These are phyloP conservation scores for Chloroceryle amazona DNA, from an alignment of 2,797 vertebrate genomes.

Conservation along the genomic window DNA sequence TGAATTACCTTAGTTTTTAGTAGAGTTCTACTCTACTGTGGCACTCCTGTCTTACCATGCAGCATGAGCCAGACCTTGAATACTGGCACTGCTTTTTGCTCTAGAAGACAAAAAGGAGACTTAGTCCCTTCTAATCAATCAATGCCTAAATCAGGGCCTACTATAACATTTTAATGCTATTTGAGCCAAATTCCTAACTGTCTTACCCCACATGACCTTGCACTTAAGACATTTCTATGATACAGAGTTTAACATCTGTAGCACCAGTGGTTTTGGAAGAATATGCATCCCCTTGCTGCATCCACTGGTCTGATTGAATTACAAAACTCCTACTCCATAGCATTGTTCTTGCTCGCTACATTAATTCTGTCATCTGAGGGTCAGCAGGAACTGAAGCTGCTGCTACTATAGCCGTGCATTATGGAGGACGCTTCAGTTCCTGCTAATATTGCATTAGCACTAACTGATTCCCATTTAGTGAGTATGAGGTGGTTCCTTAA, in stretches of 20 bases:
- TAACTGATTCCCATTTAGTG: neutral
- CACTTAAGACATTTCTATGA: neutral
- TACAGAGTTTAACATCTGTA: neutral
- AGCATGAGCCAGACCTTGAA: neutral
- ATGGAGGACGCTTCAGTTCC: neutral
- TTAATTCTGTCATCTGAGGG: neutral
- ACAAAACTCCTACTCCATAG: neutral
- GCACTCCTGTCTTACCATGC: rapidly evolving
- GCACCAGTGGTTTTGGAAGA: neutral
- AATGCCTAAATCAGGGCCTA: neutral
- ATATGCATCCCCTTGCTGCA: neutral
- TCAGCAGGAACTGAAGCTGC: neutral
- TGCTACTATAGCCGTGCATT: neutral
- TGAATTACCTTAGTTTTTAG: neutral
- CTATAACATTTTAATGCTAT: neutral
- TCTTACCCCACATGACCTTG: neutral
- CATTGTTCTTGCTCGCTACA: neutral
- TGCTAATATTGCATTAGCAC: neutral
- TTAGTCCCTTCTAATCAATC: neutral
- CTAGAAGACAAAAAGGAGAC: neutral
- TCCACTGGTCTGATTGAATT: neutral
- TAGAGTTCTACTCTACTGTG: too few species aligned
- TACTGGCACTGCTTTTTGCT: neutral
- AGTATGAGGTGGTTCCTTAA: neutral
- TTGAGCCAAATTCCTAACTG: neutral